phyloP scores from a whole-genome alignment of 2,113 vertebrate species.

The Clarias batrachus region DNA sequence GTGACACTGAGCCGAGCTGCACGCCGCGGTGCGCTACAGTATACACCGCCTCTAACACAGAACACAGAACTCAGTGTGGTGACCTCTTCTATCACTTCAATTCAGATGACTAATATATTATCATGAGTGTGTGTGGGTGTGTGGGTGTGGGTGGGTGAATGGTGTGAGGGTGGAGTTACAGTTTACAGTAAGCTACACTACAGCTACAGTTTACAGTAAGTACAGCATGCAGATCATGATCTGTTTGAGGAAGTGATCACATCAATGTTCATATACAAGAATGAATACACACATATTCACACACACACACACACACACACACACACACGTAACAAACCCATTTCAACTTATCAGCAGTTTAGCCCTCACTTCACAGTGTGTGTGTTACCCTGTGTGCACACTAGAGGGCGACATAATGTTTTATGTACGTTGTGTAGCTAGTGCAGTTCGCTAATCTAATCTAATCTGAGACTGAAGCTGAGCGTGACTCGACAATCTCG shows the following conservation, averaged over 20 bases:
- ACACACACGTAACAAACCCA: neutral
- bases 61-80: neutral
- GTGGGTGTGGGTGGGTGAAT: conserved; percentile 49
- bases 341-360: too few species aligned
- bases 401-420: too few species aligned
- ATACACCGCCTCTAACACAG: too few species aligned
- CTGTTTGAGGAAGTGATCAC: conserved; percentile 49
- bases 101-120: neutral
- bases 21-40: too few species aligned
- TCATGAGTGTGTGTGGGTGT: neutral
- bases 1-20: too few species aligned
- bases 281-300: neutral
- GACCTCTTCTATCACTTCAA: neutral
- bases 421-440: too few species aligned
- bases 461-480: too few species aligned
- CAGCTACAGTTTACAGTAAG: conserved; percentile 52
- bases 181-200: conserved; percentile 50
- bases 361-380: too few species aligned
- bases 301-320: conserved; percentile 34
- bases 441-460: too few species aligned
- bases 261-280: conserved; percentile 32
- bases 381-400: too few species aligned
- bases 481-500: too few species aligned
- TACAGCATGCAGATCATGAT: conserved; percentile 66
- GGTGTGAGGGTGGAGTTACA: neutral